Conservation (phyloP, 2,113 vertebrate genomes). For the Anolis carolinensis region DNA sequence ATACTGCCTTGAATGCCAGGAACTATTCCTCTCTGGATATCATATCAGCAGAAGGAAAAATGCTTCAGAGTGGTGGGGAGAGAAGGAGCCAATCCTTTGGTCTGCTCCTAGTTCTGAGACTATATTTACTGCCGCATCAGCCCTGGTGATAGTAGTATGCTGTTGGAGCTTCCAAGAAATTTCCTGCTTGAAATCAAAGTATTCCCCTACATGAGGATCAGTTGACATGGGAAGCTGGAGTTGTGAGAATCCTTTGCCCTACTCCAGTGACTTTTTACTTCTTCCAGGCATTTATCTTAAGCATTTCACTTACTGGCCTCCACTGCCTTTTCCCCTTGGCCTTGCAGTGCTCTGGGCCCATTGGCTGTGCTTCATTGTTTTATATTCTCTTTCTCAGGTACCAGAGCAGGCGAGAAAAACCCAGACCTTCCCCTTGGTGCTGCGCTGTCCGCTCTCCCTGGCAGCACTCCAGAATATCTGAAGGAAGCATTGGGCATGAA, state of each 20-base stretch:
- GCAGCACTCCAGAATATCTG: conserved; percentile 76
- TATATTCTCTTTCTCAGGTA: not conserved
- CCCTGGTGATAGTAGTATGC: too few species aligned
- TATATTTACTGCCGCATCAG: too few species aligned
- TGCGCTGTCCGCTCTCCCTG: conserved; percentile 24
- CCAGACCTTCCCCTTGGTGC: conserved; percentile 66
- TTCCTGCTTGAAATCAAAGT: not conserved
- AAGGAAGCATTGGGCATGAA: conserved; percentile 82
- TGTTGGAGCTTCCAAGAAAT: too few species aligned
- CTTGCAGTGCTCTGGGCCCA: not conserved
- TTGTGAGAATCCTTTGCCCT: not conserved
- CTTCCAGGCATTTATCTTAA: not conserved
- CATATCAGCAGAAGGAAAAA: not conserved
- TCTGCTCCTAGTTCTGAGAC: not conserved
- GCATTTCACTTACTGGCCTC: too few species aligned
- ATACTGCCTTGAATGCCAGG: too few species aligned
- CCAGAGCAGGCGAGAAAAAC: conserved; percentile 70
- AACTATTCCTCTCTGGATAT: not conserved
- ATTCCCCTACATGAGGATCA: not conserved
- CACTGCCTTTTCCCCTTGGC: not conserved
- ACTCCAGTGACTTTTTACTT: not conserved
- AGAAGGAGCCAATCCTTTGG: not conserved
- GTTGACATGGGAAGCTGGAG: not conserved
- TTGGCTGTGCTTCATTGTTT: too few species aligned
- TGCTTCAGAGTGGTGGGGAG: too few species aligned